Percentiles rank a stretch among this genome's conserved stretches.
These are phyloP conservation scores for Forbesichthys papilliferus DNA, from an alignment of 2,113 vertebrate species.

Conservation along the genomic window DNA sequence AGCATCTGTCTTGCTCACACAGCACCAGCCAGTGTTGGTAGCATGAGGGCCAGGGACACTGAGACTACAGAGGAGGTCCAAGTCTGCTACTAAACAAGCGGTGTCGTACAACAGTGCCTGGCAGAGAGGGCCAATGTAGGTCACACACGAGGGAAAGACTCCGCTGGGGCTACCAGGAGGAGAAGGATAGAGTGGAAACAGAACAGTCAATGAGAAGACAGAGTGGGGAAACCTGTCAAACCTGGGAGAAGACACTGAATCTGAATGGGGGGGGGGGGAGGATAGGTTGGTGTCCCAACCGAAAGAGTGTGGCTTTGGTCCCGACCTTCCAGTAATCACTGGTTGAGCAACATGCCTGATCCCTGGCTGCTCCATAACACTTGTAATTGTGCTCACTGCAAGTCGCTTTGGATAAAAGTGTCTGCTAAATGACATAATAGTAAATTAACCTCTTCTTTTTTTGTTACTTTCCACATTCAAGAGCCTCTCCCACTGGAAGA, in stretches of 20 bases:
- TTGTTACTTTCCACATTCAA: no score
- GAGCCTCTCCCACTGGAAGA: neutral
- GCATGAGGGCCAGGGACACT: conserved; percentile 17
- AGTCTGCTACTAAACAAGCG: conserved; percentile 26
- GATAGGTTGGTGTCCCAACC: no score
- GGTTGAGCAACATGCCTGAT: no score
- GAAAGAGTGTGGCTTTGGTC: no score
- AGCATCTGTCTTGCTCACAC: conserved; percentile 21
- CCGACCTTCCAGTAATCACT: no score
- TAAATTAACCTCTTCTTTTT: no score
- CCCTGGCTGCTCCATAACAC: no score
- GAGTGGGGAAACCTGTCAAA: neutral
- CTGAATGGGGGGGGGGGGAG: neutral
- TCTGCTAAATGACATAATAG: no score
- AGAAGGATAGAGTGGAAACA: neutral
- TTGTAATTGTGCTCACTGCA: no score
- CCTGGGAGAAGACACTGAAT: neutral
- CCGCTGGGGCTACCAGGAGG: conserved; percentile 18
- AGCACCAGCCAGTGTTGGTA: conserved; percentile 17
- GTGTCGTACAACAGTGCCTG: conserved; percentile 30
- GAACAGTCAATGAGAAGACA: neutral
- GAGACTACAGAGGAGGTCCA: conserved; percentile 16
- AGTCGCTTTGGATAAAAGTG: no score
- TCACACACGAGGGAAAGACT: conserved; percentile 20
- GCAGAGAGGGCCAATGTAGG: conserved; percentile 15